phyloP scores from a whole-genome alignment of 2,888 invertebrate genomes.

The Ctenicera cuprea region DNA sequence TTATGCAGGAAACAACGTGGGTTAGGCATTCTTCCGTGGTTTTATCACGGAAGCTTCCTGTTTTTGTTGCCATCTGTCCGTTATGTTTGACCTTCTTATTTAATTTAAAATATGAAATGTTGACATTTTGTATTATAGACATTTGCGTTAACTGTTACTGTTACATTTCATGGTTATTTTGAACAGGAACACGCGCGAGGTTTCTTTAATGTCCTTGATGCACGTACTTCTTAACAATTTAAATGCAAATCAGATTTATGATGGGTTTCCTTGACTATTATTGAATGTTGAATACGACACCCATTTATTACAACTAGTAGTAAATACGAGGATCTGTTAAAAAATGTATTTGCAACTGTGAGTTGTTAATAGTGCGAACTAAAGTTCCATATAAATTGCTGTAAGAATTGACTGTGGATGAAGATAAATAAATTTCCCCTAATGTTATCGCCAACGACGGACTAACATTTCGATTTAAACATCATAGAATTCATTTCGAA shows the following conservation, averaged over 20 bases:
- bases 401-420: no score
- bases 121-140: slow-evolving; percentile 3
- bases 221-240: not conserved
- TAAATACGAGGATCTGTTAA: not conserved
- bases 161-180: slow-evolving; percentile 30
- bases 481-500: no score
- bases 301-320: not conserved
- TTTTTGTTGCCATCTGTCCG: slow-evolving; percentile 17
- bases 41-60: slow-evolving; percentile 32
- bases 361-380: no score
- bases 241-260: slow-evolving; percentile 4
- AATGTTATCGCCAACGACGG: no score
- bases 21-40: slow-evolving; percentile 14
- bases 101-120: slow-evolving; percentile 11
- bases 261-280: not conserved
- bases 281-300: not conserved
- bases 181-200: not conserved
- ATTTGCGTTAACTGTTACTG: slow-evolving; percentile 11
- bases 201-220: slow-evolving; percentile 20
- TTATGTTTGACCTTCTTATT: slow-evolving; percentile 24
- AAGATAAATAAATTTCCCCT: no score
- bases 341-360: not conserved
- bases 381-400: no score
- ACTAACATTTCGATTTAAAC: no score
- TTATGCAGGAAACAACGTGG: not conserved